Evolutionary conservation across 2,888 invertebrate genomes (phyloP).

Genomic region (Sussaba pulchella): DNA sequence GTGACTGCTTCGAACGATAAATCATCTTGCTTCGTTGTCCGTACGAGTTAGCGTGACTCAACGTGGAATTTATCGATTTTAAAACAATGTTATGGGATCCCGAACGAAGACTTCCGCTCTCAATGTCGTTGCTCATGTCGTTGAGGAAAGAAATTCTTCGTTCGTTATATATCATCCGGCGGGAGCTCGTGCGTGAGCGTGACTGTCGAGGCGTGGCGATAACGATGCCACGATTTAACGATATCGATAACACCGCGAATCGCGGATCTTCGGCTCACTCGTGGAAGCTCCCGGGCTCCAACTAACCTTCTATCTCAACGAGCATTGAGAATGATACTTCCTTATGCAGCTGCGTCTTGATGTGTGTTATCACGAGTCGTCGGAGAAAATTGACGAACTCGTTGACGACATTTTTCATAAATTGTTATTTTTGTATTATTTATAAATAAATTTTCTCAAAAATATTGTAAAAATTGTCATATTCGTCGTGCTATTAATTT

Average conservation of each 20-base stretch:
- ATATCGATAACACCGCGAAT: constrained; percentile 61
- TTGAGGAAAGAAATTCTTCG: constrained; percentile 25
- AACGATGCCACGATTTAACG: constrained; percentile 62
- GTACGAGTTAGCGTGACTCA: not conserved
- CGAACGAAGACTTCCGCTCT: constrained; percentile 43
- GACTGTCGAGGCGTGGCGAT: constrained; percentile 63
- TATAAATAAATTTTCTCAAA: no score
- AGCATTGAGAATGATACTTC: not conserved
- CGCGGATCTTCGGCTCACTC: constrained; percentile 34
- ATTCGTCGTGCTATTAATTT: no score
- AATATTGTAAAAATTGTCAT: no score
- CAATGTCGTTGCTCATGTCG: constrained; percentile 48
- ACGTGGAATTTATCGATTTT: constrained; percentile 36
- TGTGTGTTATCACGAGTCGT: not conserved
- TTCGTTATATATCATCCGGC: constrained; percentile 57
- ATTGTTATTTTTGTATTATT: no score
- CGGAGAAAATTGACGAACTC: not conserved
- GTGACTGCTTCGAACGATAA: not conserved
- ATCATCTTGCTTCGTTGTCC: not conserved
- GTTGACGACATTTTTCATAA: not conserved
- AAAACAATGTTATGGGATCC: not conserved
- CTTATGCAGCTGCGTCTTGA: not conserved
- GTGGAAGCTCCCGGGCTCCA: constrained; percentile 16
- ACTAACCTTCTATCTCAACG: not conserved
- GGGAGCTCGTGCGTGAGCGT: constrained; percentile 50